Evolutionary conservation across 1,140 invertebrate genomes (phyloP), one percentile per base, ranked within the genome.

Genomic region (Drepana arcuata): DNA sequence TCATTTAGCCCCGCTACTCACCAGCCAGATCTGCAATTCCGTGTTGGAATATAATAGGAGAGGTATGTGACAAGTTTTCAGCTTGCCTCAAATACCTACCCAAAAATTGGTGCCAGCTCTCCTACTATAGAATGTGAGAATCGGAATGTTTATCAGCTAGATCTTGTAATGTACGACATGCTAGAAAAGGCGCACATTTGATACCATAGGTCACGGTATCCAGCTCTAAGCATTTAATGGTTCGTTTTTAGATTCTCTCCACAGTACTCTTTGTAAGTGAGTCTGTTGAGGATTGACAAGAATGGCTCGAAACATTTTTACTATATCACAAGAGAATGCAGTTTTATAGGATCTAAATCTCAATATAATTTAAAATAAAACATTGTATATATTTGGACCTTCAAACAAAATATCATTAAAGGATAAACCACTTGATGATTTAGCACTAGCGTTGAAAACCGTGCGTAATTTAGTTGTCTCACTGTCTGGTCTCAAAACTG

Each of bases 151-250:
- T n/a, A n/a, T 21, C 18, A 6, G 58, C 58, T 14, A 73, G 12
- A 36, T 68, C 36, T 12, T 48, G 18, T 2, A 73, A 14, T 9
- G 30, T 39, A 14, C 64, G 30, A 7, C 46, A 66, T 1, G 72
- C 65, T 32, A 67, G 33, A 46, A 48, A 81, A 1, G 70, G 50
- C 5, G 73, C 67, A 11, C 41, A 47, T 1, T 52, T 21, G 9
- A 55, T 65, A 0, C 74, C 80, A 46, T 72, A 82, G 0, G 77
- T 78, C 2, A 78, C 55, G 0, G 64, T 78, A 2, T 41, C 48
- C 4, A 21, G 9, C 18, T 21, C 4, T 21, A 21, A 5, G 9
- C 18, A 21, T 21, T 21, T 21, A 21, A 21, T 21, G 18, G 18
- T 9, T 5, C 4, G 4, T 4, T 5, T 21, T 4, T 4, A 5